Evolutionary conservation across 35 echinoderm and acorn worm species (phyloP), one percentile per base, ranked within the genome.

Genomic region (Strongylocentrotus purpuratus): DNA sequence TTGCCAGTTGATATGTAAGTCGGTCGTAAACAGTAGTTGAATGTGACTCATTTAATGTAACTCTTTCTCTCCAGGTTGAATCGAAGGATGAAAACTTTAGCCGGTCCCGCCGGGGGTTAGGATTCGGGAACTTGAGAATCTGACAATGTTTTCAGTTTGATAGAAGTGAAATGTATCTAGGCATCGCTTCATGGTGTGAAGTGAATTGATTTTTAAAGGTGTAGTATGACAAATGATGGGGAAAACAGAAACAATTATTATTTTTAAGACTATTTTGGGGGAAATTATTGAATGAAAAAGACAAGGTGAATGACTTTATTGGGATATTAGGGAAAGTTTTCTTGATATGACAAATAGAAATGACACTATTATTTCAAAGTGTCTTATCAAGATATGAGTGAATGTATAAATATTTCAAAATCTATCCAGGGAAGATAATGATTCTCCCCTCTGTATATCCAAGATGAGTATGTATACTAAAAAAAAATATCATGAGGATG

Each of bases 111-210:
- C 25, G 65, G 65, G 65, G 65, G 65, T 78, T 28, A 78, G 22
- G 17, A 7, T 78, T 28, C 25, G 65, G 65, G 20, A 78, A 78
- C 65, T 28, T 78, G 65, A 78, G 65, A 78, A 78, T 78, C 65
- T 78, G 65, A 78, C 65, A 78, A 78, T 78, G 65, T 78, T 78
- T 78, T 78, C 65, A 78, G 65, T n/a, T 1, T 78, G 65, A n/a
- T 78, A 78, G 65, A 78, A 78, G 65, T 78, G 65, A 78, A 78
- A 78, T 78, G 65, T 78, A 78, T 78, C 65, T 78, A 78, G 65
- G 28, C 18, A 78, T 22, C 65, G 7, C 20, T 78, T 78, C 65
- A 78, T 78, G 28, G 20, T 78, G 65, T 78, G 18, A 18, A 78
- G 65, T n/a, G 65, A 18, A 78, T 78, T 78, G 65, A 78, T 78